Conservation (phyloP, 2,888 invertebrate genomes). For the Furcula furcula region DNA sequence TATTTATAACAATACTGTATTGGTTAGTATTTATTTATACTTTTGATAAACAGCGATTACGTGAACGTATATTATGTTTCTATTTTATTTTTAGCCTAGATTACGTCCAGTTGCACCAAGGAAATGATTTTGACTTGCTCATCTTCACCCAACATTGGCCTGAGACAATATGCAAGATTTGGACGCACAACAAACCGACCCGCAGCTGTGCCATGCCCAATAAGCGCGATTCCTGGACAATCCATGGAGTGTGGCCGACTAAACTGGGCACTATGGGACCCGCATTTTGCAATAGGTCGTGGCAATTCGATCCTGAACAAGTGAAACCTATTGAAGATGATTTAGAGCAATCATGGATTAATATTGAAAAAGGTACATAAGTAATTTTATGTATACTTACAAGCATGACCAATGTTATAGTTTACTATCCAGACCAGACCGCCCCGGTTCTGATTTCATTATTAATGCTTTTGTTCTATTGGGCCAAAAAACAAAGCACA, state of each 20-base stretch:
- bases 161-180: conserved; percentile 82
- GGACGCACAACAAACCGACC: conserved; percentile 80
- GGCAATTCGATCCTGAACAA: conserved; percentile 84
- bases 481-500: too few species aligned
- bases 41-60: neutral
- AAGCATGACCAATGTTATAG: too few species aligned
- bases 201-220: conserved; percentile 85
- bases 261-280: conserved; percentile 86
- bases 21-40: conserved; percentile 15
- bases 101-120: conserved; percentile 14
- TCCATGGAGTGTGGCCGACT: conserved; percentile 93
- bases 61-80: conserved; percentile 3
- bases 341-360: conserved; percentile 86
- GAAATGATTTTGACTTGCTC: conserved; percentile 85
- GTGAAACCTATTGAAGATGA: conserved; percentile 81
- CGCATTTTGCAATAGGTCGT: conserved; percentile 85
- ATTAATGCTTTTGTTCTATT: too few species aligned
- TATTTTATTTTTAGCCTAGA: conserved; percentile 30
- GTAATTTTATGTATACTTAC: too few species aligned
- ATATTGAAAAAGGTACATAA: conserved; percentile 85
- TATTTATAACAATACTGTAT: conserved; percentile 18
- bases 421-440: too few species aligned
- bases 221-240: conserved; percentile 85
- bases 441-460: too few species aligned
- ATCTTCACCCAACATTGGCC: conserved; percentile 81